Base-by-base conservation (phyloP, 2,888 invertebrate species). In the Apeira syringaria region DNA sequence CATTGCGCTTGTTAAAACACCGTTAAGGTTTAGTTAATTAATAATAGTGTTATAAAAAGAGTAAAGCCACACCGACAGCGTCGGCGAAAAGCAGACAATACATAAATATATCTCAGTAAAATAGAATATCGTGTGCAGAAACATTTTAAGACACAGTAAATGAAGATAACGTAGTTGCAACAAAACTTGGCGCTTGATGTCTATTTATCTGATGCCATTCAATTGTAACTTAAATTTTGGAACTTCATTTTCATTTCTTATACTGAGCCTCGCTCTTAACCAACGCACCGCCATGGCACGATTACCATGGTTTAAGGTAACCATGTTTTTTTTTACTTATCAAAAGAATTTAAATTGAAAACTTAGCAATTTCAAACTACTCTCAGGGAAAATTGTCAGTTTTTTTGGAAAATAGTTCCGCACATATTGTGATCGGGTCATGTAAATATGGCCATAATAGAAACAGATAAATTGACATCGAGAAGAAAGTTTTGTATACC, bases 1-100 rank as follows among this genome's bases (percentile, higher is more conserved):
- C 51, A 47, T 42, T 51, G 49, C 41, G 47, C 31, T 43, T 34
- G 42, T 41, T 50, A 44, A 47, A 38, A 27, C 17, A 5, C 45
- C 45, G 45, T 40, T 46, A 46, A 22, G 35, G 26, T 35, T 40
- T 39, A 35, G 40, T 35, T 46, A 40, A 34, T 44, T 29, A 38
- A 38, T 31, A 45, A 6, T 46, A 40, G 22, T 35, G 30, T 31
- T 35, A 31, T 39, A 39, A 39, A 39, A 46, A 35, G 39, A 40
- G 35, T 40, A 40, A 46, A 46, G 45, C 31, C 22, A 30, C 29
- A 37, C 44, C 45, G 35, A 30, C 15, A 15, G 4, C n/a, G n/a
- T n/a, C n/a, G 4, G 3, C 39, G 38, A 31, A 20, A 37, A 29
- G 13, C 8, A 29, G 13, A 9, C 11, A 27, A n/a, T 35, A 36